Conservation (phyloP, 1,140 invertebrate genomes). For the Platyscapa corneri region DNA sequence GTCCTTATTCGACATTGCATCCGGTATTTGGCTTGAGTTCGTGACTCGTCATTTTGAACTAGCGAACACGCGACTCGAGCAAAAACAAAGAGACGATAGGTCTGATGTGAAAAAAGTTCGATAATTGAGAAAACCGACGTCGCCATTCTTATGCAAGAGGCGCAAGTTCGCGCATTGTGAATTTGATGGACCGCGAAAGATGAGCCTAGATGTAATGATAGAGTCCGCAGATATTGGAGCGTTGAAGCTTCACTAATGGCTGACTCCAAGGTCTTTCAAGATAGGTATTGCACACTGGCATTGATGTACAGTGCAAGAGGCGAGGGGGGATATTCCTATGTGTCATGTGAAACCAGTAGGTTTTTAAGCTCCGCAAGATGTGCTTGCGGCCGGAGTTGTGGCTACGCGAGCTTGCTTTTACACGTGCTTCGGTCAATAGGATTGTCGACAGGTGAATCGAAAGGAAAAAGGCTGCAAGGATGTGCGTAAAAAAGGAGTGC, state of each 20-base stretch:
- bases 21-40: no score
- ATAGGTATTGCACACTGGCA: slow-evolving; percentile 47
- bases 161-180: background rate
- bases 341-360: background rate
- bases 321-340: background rate
- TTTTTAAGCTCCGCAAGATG: background rate
- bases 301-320: background rate
- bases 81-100: no score
- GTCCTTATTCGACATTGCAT: no score
- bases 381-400: background rate
- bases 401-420: background rate
- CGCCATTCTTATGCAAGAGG: no score
- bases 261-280: slow-evolving; percentile 60
- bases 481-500: no score
- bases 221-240: slow-evolving; percentile 8
- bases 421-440: background rate
- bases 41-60: no score
- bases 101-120: background rate
- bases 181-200: background rate
- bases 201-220: slow-evolving; percentile 6
- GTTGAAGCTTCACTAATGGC: slow-evolving; percentile 19
- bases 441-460: background rate
- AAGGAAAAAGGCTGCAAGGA: background rate
- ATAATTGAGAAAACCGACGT: background rate
- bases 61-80: no score